Conservation (phyloP, 1,140 invertebrate species). For the Tetramorium parvispinum region DNA sequence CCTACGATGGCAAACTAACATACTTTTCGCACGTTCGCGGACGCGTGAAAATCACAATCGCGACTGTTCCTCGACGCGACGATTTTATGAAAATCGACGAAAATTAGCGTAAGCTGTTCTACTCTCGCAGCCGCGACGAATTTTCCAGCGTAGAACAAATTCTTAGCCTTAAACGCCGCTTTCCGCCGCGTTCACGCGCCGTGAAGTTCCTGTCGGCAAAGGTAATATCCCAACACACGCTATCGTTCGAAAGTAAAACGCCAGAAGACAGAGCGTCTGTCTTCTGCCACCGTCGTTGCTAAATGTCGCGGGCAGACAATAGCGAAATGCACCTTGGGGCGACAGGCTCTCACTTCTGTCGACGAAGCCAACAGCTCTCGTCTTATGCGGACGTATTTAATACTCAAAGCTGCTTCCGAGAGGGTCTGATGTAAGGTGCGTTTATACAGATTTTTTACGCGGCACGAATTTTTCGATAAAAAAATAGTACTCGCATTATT, state of each 20-base stretch:
- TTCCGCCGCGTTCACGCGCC: slow-evolving; percentile 34
- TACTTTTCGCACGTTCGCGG: slow-evolving; percentile 1
- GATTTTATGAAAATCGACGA: slow-evolving; percentile 21
- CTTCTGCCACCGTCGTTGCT: slow-evolving; percentile 19
- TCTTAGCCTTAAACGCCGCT: slow-evolving; percentile 3
- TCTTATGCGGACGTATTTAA: slow-evolving; percentile 38
- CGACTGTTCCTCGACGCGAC: neutral
- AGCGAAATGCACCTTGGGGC: neutral
- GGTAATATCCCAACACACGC: slow-evolving; percentile 23
- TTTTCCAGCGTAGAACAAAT: slow-evolving; percentile 45
- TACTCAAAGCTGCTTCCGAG: slow-evolving; percentile 27
- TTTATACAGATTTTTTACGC: neutral
- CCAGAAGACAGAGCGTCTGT: neutral
- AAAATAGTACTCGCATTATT: neutral
- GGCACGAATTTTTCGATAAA: neutral
- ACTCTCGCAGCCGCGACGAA: slow-evolving; percentile 28
- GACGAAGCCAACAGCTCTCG: slow-evolving; percentile 7
- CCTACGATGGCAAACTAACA: neutral
- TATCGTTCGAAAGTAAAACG: slow-evolving; percentile 67
- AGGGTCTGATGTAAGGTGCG: neutral
- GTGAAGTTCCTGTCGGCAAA: slow-evolving; percentile 16
- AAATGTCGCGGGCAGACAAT: slow-evolving; percentile 55
- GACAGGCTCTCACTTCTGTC: slow-evolving; percentile 49
- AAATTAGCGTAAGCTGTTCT: slow-evolving; percentile 24
- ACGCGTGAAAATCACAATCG: slow-evolving; percentile 27